Conservation (phyloP, 2,888 invertebrate species). For the Baccha elongata region DNA sequence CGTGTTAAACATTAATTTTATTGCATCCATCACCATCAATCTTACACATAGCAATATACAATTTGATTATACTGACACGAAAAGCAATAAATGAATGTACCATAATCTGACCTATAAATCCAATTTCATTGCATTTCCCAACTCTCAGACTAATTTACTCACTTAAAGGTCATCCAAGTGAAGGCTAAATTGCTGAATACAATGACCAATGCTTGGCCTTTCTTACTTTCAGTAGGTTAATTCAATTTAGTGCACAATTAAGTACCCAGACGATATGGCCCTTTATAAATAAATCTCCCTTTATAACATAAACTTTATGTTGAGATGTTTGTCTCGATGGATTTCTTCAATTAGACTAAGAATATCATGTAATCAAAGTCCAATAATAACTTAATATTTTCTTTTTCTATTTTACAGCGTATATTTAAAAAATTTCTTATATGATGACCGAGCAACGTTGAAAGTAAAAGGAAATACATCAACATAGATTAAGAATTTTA, state of each 20-base stretch:
- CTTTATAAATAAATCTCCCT: slow-evolving; percentile 27
- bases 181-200: slow-evolving; percentile 19
- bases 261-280: slow-evolving; percentile 46
- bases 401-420: slow-evolving; percentile 28
- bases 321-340: slow-evolving; percentile 7
- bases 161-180: slow-evolving; percentile 28
- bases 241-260: slow-evolving; percentile 31
- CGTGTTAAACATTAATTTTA: not conserved
- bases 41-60: slow-evolving; percentile 6
- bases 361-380: not conserved
- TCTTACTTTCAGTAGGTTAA: slow-evolving; percentile 48
- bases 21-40: not conserved
- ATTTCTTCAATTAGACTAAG: slow-evolving; percentile 44
- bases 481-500: slow-evolving; percentile 36
- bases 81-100: slow-evolving; percentile 8
- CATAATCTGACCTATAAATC: slow-evolving; percentile 22
- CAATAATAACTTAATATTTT: slow-evolving; percentile 4
- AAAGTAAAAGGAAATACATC: slow-evolving; percentile 30
- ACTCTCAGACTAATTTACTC: not conserved
- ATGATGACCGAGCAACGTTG: slow-evolving; percentile 45
- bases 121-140: not conserved
- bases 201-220: slow-evolving; percentile 11
- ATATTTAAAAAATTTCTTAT: slow-evolving; percentile 17
- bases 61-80: not conserved
- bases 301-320: slow-evolving; percentile 8